Evolutionary conservation across 1,140 invertebrate genomes (phyloP), one percentile per base, ranked within the genome.

Genomic region (Zaprionus capensis): DNA sequence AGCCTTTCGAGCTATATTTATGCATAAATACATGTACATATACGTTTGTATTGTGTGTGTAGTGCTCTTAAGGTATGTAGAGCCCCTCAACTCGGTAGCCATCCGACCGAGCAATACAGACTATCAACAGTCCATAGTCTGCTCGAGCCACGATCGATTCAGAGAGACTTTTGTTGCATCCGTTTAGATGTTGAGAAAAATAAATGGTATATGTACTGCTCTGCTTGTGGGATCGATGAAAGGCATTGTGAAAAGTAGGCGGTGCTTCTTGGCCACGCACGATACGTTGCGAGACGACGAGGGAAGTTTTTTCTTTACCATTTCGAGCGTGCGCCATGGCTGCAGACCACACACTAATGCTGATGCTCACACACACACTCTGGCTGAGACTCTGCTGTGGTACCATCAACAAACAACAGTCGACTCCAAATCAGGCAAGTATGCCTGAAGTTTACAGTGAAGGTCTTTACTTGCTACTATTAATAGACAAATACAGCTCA

Each of bases 251-350:
- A 87, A 91, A 91, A 83, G 73, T 87, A 72, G 87, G 88, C 88
- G 87, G 78, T 78, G 71, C 79, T 81, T 82, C 49, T 46, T 51
- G 38, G 75, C 80, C 61, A 81, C 69, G 72, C 72, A 75, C 67
- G 36, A 62, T 15, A n/a, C 15, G 38, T 57, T 26, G 55, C 5
- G 59, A 55, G 56, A 61, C 56, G 73, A 53, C 36, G 34, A 76
- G 73, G 73, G 73, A 26, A 55, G 67, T 76, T 76, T 74, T 64
- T 46, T 51, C 41, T 64, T 76, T 56, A 57, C 28, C 12, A 58
- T 72, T 75, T 66, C 55, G 86, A 87, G 88, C 81, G 80, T 91
- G 88, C 88, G 88, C 87, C 87, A 91, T 91, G 69, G 26, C 76
- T 55, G 71, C 70, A 62, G 28, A 49, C 46, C 34, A 66, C 28